These are phyloP conservation scores for Onychostruthus taczanowskii DNA, from an alignment of 2,113 vertebrate species.

Conservation along the genomic window DNA sequence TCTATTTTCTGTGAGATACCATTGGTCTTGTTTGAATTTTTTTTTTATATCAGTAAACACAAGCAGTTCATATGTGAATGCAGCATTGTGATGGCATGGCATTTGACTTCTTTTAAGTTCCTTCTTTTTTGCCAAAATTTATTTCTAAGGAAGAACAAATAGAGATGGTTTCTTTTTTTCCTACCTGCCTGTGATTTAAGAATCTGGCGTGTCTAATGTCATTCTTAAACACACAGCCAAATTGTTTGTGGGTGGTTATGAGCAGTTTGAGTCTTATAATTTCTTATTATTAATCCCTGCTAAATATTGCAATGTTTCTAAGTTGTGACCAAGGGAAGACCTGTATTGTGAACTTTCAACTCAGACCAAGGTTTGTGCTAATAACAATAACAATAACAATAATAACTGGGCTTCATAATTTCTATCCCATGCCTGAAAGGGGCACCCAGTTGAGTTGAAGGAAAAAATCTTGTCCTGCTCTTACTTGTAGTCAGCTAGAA, in stretches of 20 bases:
- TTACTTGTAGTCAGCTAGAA: not conserved
- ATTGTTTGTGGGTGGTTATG: not conserved
- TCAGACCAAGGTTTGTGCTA: not conserved
- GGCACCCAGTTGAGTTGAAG: not conserved
- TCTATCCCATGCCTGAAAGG: not conserved
- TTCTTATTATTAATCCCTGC: not conserved
- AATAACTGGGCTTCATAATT: not conserved
- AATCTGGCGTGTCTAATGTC: not conserved
- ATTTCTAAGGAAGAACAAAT: not conserved
- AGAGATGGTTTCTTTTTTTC: not conserved
- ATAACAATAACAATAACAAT: rapidly evolving
- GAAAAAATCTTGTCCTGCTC: not conserved
- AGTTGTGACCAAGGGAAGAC: not conserved
- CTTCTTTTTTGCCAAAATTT: not conserved
- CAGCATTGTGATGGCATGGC: not conserved
- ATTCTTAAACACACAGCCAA: not conserved
- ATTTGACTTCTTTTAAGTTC: not conserved
- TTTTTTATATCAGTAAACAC: not conserved
- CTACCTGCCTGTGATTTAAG: not conserved
- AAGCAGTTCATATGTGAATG: not conserved
- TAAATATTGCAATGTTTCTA: not conserved
- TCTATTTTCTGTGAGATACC: not conserved
- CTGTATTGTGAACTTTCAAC: not conserved
- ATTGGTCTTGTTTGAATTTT: not conserved
- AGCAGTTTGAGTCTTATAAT: not conserved